Percentiles rank a stretch among this genome's conserved stretches.
Conservation (phyloP, 2,113 vertebrate species). For the Hyperopisus bebe region DNA sequence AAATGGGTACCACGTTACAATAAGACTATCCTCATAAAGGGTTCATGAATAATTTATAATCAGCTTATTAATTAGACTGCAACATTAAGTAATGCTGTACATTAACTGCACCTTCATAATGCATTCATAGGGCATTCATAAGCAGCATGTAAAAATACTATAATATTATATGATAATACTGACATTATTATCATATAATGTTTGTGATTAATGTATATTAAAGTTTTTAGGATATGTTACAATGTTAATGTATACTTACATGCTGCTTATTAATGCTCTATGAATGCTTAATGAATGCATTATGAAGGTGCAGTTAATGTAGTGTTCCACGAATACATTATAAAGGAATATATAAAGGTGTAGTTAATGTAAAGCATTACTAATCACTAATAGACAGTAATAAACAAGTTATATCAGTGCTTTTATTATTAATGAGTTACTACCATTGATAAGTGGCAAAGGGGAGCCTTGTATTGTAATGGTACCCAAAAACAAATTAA, state of each 20-base stretch:
- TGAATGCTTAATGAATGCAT: neutral
- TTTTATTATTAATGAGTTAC: neutral
- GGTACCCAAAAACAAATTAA: neutral
- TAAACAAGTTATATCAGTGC: neutral
- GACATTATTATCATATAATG: too few species aligned
- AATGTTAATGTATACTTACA: neutral
- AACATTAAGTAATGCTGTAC: too few species aligned
- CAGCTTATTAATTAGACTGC: too few species aligned
- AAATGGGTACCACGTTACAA: too few species aligned
- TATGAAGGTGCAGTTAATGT: neutral
- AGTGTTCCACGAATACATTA: neutral
- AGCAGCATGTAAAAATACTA: too few species aligned
- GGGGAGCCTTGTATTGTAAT: neutral
- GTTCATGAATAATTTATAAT: too few species aligned
- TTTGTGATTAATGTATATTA: too few species aligned
- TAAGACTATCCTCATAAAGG: too few species aligned
- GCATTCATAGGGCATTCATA: neutral
- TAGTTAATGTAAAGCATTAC: neutral
- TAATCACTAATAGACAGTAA: neutral
- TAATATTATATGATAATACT: too few species aligned
- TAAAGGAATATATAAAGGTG: neutral
- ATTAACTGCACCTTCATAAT: too few species aligned
- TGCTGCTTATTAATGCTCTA: neutral
- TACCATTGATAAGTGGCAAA: neutral
- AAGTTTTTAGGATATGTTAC: too few species aligned